A percentile compares a stretch with the other conserved stretches of the same genome.
phyloP scores from a whole-genome alignment of 2,113 vertebrate species.

The Oreochromis niloticus region DNA sequence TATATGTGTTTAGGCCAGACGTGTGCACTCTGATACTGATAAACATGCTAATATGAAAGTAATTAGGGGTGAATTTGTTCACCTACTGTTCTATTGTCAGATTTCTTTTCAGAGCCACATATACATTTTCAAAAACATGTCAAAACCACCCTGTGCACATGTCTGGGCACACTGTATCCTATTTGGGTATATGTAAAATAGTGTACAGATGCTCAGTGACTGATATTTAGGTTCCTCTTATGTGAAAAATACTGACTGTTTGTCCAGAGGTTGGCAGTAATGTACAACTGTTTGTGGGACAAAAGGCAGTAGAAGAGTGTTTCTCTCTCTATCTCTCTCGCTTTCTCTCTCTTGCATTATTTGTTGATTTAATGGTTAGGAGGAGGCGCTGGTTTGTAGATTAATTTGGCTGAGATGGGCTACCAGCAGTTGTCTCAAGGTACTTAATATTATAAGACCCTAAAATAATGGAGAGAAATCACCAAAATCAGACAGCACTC shows the following conservation, averaged over 20 bases:
- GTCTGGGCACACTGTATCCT: fast-evolving
- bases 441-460: background rate
- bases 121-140: background rate
- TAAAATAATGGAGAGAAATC: no score
- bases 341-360: background rate
- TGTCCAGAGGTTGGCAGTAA: fast-evolving
- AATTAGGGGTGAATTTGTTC: background rate
- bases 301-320: background rate
- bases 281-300: background rate
- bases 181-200: background rate
- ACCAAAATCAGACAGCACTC: no score
- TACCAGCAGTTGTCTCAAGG: background rate
- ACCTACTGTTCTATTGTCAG: background rate
- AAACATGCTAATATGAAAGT: background rate
- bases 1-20: background rate
- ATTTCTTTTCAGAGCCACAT: background rate
- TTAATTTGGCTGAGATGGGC: background rate
- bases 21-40: background rate
- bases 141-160: fast-evolving
- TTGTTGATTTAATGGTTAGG: background rate
- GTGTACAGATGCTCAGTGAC: background rate
- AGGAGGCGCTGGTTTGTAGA: fast-evolving
- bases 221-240: background rate
- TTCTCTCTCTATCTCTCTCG: fast-evolving
- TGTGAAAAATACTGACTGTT: background rate